A percentile compares a stretch with the other conserved stretches of the same genome.
Evolutionary conservation across 2,113 vertebrate genomes (phyloP).

Genomic region (Rostratula benghalensis): DNA sequence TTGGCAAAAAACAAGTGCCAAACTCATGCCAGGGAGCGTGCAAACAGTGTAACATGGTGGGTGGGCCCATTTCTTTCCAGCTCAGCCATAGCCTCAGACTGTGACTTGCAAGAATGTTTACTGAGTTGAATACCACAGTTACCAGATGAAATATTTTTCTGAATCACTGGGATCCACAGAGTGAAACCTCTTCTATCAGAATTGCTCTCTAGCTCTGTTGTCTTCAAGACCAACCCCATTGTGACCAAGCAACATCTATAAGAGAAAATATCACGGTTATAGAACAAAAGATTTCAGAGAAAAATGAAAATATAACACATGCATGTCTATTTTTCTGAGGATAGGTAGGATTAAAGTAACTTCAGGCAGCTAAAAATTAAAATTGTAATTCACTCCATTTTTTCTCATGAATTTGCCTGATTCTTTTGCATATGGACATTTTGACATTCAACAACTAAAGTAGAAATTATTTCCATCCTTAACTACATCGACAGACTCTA

Average conservation of each 20-base stretch:
- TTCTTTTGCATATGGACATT: background rate
- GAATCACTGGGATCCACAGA: background rate
- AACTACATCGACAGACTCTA: background rate
- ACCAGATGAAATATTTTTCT: background rate
- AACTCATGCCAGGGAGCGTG: background rate
- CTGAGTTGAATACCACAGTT: background rate
- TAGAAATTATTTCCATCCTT: background rate
- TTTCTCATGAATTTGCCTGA: background rate
- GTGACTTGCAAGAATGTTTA: background rate
- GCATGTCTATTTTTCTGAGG: background rate
- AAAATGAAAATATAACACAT: background rate
- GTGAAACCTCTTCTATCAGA: background rate
- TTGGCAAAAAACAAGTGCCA: background rate
- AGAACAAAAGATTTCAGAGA: background rate
- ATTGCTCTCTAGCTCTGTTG: background rate
- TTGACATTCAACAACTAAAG: background rate
- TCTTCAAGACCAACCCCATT: background rate
- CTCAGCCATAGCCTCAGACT: background rate
- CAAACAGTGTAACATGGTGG: accelerated
- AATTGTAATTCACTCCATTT: background rate
- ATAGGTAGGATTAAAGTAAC: background rate
- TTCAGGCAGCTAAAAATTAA: background rate
- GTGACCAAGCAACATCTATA: background rate
- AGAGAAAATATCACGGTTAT: background rate
- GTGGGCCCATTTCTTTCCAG: background rate